Conservation (phyloP, 1,140 invertebrate species). For the Drosophila trapezifrons region DNA sequence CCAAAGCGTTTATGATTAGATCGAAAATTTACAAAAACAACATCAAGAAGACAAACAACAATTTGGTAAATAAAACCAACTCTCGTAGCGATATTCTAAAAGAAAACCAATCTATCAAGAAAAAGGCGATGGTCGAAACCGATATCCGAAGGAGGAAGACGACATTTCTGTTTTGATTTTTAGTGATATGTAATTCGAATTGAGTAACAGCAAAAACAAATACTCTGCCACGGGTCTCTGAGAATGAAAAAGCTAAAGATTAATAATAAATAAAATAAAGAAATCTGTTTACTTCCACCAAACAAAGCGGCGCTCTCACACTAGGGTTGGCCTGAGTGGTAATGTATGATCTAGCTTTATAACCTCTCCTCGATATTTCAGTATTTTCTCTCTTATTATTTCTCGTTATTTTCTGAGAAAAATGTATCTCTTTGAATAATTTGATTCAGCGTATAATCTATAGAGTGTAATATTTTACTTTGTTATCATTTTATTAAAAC, state of each 20-base stretch:
- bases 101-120: conserved; percentile 60
- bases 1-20: conserved; percentile 38
- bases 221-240: conserved; percentile 76
- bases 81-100: conserved; percentile 80
- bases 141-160: conserved; percentile 27
- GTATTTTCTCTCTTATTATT: too few relatives aligned
- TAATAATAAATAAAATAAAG: conserved; percentile 79
- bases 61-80: conserved; percentile 61
- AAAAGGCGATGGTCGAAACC: conserved; percentile 35
- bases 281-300: conserved; percentile 82
- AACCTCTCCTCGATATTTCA: not conserved
- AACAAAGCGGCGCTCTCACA: conserved; percentile 23
- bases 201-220: conserved; percentile 47
- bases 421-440: too few relatives aligned
- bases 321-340: conserved; percentile 2
- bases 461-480: not conserved
- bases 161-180: conserved; percentile 69
- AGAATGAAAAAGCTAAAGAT: conserved; percentile 63
- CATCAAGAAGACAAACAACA: conserved; percentile 45
- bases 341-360: not conserved
- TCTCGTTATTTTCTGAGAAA: too few relatives aligned
- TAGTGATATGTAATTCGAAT: conserved; percentile 77
- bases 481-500: not conserved
- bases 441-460: not conserved
- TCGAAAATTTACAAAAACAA: conserved; percentile 44